Percentiles rank a stretch among this genome's conserved stretches.
Evolutionary conservation across 2,797 vertebrate species (phyloP).

Genomic region (Sebastolobus alascanus): DNA sequence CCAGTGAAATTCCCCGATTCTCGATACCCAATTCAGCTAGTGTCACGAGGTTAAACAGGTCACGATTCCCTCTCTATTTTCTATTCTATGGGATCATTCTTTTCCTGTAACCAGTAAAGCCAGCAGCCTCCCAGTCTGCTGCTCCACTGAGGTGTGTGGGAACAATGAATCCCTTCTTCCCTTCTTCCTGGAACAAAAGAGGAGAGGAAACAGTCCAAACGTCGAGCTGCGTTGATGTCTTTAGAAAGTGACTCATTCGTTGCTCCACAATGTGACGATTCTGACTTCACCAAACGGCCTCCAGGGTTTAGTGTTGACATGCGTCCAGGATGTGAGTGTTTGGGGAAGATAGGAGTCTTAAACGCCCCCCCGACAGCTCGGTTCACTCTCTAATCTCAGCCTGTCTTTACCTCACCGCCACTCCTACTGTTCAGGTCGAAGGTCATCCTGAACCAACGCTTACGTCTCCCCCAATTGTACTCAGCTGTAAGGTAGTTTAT

Average conservation of each 20-base stretch:
- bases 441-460: constrained; percentile 4
- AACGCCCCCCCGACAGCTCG: neutral
- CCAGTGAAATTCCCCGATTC: too few species aligned
- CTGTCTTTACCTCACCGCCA: neutral
- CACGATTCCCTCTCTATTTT: too few species aligned
- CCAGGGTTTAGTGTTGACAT: constrained; percentile 27
- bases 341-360: constrained; percentile 28
- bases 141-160: constrained; percentile 11
- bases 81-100: too few species aligned
- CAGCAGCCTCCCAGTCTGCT: constrained; percentile 22
- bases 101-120: neutral
- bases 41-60: too few species aligned
- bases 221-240: constrained; percentile 25
- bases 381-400: constrained; percentile 29
- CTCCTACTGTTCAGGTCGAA: constrained; percentile 26
- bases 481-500: neutral
- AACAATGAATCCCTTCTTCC: constrained; percentile 64
- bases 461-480: neutral
- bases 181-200: constrained; percentile 30
- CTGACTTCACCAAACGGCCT: constrained; percentile 12
- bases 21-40: too few species aligned
- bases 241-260: constrained; percentile 56
- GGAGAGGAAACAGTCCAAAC: constrained; percentile 16
- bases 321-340: constrained; percentile 75
- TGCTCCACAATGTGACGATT: constrained; percentile 44